Evolutionary conservation across 2,113 vertebrate genomes (phyloP), one percentile per base, ranked within the genome.

Genomic region (Lycaon pictus): DNA sequence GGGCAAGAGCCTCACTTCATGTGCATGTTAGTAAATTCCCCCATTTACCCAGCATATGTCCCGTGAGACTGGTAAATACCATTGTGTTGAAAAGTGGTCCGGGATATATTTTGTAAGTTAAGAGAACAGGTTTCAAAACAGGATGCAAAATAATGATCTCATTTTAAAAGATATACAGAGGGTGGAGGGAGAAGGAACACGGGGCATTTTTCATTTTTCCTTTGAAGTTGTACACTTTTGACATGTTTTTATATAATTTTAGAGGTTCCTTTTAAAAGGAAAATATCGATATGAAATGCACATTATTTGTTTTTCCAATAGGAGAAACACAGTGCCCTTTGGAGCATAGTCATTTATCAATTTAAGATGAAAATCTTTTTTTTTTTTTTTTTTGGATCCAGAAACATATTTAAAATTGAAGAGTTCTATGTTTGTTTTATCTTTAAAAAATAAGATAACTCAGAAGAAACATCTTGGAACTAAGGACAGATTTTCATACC

Each of bases 401-500:
- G 51, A 69, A 93, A 58, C 15, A 35, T 89, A 79, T 63, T 96
- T 93, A 82, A 93, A 88, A 82, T 89, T 53, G 32, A 77, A 25
- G 3, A 76, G 7, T 58, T 95, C 8, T 55, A 2, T 56, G 55
- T 43, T 37, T 82, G 74, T 81, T 92, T 91, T 55, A 65, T 83
- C 56, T 95, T 89, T 65, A 82, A 89, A 97, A 97, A 92, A 85
- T 76, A 91, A 93, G n/a, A 32, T 51, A 93, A 95, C 84, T 93
- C 13, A 55, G 51, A 27, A 15, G 32, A 86, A 53, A 43, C 20
- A 79, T 85, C n/a, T 95, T 77, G 1, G 27, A 88, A 81, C 37
- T 35, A 58, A 93, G 60, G 79, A 51, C 51, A 85, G 13, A 56
- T 43, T 77, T 80, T 95, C 62, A 22, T 48, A 74, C 7, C 69